Evolutionary conservation across 2,888 invertebrate species (phyloP), one percentile per base, ranked within the genome.

Genomic region (Macroteleia sp.): DNA sequence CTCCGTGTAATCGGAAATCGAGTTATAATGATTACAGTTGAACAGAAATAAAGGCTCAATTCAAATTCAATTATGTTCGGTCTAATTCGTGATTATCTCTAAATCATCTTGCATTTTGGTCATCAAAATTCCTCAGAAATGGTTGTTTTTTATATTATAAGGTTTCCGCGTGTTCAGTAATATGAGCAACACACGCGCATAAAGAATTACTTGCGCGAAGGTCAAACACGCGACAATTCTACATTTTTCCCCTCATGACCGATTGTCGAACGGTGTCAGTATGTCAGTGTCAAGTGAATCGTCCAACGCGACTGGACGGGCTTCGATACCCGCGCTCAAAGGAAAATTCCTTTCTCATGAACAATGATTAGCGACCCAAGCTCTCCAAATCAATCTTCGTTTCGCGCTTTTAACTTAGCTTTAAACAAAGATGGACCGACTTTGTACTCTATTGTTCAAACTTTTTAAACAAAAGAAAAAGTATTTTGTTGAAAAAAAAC

Each of bases 241-340:
- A 71, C 64, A 64, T 79, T 76, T 75, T 69, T 59, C 69, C 73
- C 67, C 71, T 79, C 71, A 59, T 76, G 76, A 79, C 71, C 76
- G 66, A 76, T 75, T 75, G 67, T 57, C 76, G 70, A 89, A 87
- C 84, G 85, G 86, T 89, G 89, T 88, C 85, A 89, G 87, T 89
- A 82, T 89, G 89, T 88, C 89, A 89, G 86, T 89, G 89, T 89
- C 88, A 85, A 82, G 82, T 82, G 74, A 73, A 73, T 50, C 59
- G 75, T 28, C 59, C 62, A 69, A 82, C 30, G 41, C 54, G 25
- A 30, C 48, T 61, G 56, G 62, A 62, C 76, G 76, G 69, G 64
- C 76, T 57, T 76, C 69, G 69, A 69, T 67, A 32, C 48, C 6
- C 76, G 75, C 57, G 79, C 76, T 84, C 82, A 80, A 79, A 81